Evolutionary conservation across 2,888 invertebrate genomes (phyloP).

Genomic region (Eledona agricola): DNA sequence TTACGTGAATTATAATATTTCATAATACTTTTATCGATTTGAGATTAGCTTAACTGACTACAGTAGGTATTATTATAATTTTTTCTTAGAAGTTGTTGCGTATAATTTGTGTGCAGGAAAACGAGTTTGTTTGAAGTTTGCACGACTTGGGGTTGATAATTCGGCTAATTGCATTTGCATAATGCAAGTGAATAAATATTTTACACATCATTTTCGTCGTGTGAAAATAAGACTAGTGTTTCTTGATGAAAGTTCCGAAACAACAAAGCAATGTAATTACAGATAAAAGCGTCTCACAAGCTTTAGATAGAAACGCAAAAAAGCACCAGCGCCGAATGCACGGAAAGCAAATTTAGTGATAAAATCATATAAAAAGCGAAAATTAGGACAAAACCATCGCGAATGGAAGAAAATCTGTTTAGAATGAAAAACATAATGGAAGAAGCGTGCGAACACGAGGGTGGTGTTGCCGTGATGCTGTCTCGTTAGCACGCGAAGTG

Average conservation of each 20-base stretch:
- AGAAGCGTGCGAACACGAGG: conserved; percentile 46
- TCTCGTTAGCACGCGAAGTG: conserved; percentile 44
- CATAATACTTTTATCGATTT: too few relatives aligned
- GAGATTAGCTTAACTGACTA: too few relatives aligned
- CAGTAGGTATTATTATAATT: too few relatives aligned
- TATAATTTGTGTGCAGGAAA: too few relatives aligned
- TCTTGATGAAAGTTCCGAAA: conserved; percentile 16
- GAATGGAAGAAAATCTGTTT: conserved; percentile 35
- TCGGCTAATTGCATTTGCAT: too few relatives aligned
- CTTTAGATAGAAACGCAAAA: conserved; percentile 22
- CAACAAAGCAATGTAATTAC: conserved; percentile 33
- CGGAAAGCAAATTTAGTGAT: conserved; percentile 31
- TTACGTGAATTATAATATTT: too few relatives aligned
- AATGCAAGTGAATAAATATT: too few relatives aligned
- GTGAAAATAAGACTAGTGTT: conserved; percentile 9
- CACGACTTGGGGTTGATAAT: too few relatives aligned
- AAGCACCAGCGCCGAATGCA: conserved; percentile 20
- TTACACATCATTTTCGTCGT: conserved; percentile 15
- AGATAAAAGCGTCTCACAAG: conserved; percentile 31
- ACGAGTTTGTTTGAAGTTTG: too few relatives aligned
- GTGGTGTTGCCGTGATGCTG: conserved; percentile 46
- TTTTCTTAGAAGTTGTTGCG: too few relatives aligned
- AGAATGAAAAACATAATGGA: conserved; percentile 35
- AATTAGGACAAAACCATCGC: conserved; percentile 34
- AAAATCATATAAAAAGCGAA: conserved; percentile 30